These are phyloP conservation scores for Anguilla rostrata DNA, from an alignment of 2,113 vertebrate genomes.

Conservation along the genomic window DNA sequence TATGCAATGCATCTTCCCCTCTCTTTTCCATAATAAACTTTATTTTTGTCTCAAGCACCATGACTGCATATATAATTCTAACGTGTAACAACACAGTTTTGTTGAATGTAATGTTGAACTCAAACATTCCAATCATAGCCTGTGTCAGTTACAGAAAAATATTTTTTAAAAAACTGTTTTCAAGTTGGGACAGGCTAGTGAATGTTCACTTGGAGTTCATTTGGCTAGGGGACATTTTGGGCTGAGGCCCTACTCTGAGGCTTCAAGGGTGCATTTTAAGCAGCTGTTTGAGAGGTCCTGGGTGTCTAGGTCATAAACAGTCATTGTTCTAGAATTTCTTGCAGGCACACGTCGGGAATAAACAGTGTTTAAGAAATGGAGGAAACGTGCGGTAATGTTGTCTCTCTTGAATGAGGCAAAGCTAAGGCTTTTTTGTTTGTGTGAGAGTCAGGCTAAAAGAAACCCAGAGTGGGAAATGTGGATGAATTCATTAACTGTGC, in stretches of 20 bases:
- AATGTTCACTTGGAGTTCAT: conserved; percentile 9
- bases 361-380: conserved; percentile 6
- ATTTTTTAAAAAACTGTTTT: neutral
- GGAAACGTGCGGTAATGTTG: neutral
- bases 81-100: neutral
- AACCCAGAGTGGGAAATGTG: neutral
- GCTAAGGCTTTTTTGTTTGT: neutral
- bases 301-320: neutral
- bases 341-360: neutral
- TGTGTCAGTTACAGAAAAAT: neutral
- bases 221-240: neutral
- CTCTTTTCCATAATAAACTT: neutral
- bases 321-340: neutral
- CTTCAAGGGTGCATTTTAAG: neutral
- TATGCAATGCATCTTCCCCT: neutral
- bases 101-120: neutral
- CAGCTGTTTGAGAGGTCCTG: neutral
- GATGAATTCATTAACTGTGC: neutral
- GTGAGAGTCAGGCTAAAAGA: neutral
- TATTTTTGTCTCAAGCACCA: neutral
- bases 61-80: neutral
- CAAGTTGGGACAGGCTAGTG: conserved; percentile 10
- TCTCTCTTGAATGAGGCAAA: neutral
- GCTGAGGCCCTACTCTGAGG: neutral
- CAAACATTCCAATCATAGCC: neutral